Conservation (phyloP, 2,113 vertebrate genomes). For the Gallinago undulata region DNA sequence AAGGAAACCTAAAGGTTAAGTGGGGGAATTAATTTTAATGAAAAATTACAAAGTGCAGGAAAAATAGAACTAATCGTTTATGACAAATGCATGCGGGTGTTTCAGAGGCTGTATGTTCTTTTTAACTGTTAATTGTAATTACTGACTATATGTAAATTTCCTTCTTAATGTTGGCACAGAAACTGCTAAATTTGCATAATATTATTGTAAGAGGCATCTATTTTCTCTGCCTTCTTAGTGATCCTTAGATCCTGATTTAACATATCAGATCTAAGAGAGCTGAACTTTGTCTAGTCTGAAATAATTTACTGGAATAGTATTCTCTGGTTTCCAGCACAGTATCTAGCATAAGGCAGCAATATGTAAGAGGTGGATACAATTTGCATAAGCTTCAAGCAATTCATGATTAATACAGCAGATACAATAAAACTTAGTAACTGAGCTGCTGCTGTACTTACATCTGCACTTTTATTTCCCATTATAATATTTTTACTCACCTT, state of each 20-base stretch:
- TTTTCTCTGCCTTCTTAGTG: background rate
- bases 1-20: slow-evolving; percentile 92
- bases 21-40: background rate
- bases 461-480: background rate
- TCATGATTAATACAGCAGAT: background rate
- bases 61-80: background rate
- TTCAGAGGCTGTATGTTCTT: background rate
- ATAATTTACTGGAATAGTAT: background rate
- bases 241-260: background rate
- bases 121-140: background rate
- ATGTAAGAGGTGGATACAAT: background rate
- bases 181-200: background rate
- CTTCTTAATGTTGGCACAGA: background rate
- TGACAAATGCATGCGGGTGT: background rate
- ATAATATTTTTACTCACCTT: background rate
- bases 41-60: background rate
- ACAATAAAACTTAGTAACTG: background rate
- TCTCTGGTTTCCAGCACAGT: background rate
- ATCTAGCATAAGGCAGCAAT: background rate
- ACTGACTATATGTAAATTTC: background rate
- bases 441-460: background rate
- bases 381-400: background rate
- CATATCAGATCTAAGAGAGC: background rate
- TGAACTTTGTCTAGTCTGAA: slow-evolving; percentile 8
- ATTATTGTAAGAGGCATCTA: background rate